Percentiles rank a stretch among this genome's conserved stretches.
phyloP scores from a whole-genome alignment of 2,797 vertebrate species.

The Takifugu rubripes region DNA sequence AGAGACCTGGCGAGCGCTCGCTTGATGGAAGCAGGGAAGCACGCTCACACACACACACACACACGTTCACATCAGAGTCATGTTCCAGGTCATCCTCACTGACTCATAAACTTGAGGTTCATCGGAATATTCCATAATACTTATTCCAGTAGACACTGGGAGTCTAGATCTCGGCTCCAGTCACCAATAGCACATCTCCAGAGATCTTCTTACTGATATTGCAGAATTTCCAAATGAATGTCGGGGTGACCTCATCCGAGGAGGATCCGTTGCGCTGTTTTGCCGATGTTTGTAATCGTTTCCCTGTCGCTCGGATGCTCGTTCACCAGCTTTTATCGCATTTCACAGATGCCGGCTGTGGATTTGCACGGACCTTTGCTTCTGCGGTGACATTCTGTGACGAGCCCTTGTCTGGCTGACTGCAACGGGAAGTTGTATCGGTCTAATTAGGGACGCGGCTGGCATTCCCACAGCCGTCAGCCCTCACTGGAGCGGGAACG shows the following conservation, averaged over 20 bases:
- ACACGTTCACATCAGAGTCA: slow-evolving; percentile 19
- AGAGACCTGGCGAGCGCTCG: slow-evolving; percentile 29
- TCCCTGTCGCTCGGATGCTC: slow-evolving; percentile 6
- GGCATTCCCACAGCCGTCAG: slow-evolving; percentile 41
- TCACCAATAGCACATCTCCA: no score
- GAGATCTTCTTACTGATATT: no score
- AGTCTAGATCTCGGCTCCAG: no score
- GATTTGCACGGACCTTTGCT: slow-evolving; percentile 30
- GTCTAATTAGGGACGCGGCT: slow-evolving; percentile 64
- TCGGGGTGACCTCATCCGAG: no score
- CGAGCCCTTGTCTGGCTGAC: slow-evolving; percentile 58
- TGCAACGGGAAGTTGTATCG: slow-evolving; percentile 56
- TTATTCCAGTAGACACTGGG: no score
- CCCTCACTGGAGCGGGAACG: slow-evolving; percentile 61
- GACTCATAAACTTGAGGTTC: slow-evolving; percentile 1
- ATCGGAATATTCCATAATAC: no score
- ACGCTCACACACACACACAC: no score
- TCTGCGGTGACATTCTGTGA: slow-evolving; percentile 28
- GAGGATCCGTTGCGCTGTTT: neutral
- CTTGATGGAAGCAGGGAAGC: no score
- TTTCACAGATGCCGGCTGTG: slow-evolving; percentile 28
- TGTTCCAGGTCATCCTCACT: slow-evolving; percentile 50
- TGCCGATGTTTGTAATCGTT: slow-evolving; percentile 1
- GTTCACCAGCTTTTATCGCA: slow-evolving; percentile 22
- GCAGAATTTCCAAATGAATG: no score